Evolutionary conservation across 2,113 vertebrate species (phyloP), one percentile per base, ranked within the genome.

Genomic region (Macrotis lagotis): DNA sequence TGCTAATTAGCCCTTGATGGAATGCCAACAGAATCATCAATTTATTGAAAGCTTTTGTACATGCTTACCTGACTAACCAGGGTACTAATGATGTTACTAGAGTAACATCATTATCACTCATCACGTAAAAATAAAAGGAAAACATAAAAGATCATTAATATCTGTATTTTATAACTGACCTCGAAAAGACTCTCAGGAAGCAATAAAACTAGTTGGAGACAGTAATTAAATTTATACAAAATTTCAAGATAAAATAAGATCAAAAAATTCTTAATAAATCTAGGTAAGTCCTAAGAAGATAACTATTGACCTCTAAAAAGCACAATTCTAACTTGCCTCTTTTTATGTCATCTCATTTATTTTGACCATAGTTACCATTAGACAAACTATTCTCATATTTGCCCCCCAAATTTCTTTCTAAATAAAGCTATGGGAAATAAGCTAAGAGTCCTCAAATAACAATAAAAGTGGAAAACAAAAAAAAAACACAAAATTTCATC

Each of bases 1-100:
- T 88, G 90, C 92, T 93, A 96, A 96, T 94, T 95, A 51, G 93
- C 93, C 74, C 24, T 93, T 19, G 3, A 47, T 89, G 3, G 91
- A 55, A 91, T n/a, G 92, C 91, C 95, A 94, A 93, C 96, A 97
- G 22, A 49, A 51, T 92, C 95, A 48, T 91, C 90, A 96, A 94
- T 96, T 96, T 28, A 92, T 2, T 89, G 6, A 51, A 53, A 51
- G 25, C 93, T 89, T 94, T 53, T 90, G 50, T 93, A 96, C 91
- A 37, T 93, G 74, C 22, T 19, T n/a, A 90, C 37, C 55, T 83
- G 92, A 93, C 50, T 49, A 53, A 55, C 28, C 90, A 96, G 22
- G 93, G n/a, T n/a, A n/a, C n/a, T n/a, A n/a, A n/a, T n/a, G n/a
- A n/a, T n/a, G n/a, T n/a, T n/a, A 94, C 92, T 88, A 3, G 55